These are phyloP conservation scores for Boloria selene DNA, from an alignment of 2,888 invertebrate species.

Conservation along the genomic window DNA sequence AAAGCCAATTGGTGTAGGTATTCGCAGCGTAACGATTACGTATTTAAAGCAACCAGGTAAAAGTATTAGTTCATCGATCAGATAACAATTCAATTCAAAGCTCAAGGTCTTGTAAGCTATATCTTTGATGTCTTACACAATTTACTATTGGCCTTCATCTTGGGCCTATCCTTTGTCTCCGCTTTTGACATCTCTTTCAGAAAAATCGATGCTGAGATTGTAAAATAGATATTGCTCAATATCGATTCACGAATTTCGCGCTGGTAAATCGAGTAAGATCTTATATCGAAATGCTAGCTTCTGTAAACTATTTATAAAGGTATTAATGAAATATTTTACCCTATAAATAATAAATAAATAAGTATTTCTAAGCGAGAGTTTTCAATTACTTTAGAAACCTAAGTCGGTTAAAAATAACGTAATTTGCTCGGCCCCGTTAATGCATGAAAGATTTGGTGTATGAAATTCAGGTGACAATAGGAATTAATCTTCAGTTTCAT, in stretches of 20 bases:
- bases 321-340: conserved; percentile 15
- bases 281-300: conserved; percentile 15
- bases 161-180: conserved; percentile 47
- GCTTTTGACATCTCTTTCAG: conserved; percentile 53
- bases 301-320: conserved; percentile 22
- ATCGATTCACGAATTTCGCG: conserved; percentile 26
- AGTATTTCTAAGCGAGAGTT: not conserved
- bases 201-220: conserved; percentile 44
- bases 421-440: no score
- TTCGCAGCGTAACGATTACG: conserved; percentile 1
- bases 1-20: not conserved
- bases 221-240: conserved; percentile 41
- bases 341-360: not conserved
- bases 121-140: conserved; percentile 50
- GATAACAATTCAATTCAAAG: conserved; percentile 45
- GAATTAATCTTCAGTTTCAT: no score
- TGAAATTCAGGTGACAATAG: no score
- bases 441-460: no score
- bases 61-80: conserved; percentile 45
- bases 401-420: no score
- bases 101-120: conserved; percentile 48
- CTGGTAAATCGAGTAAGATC: conserved; percentile 24
- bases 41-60: conserved; percentile 20
- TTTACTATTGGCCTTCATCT: conserved; percentile 35
- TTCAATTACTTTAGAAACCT: no score